Evolutionary conservation across 2,797 vertebrate genomes (phyloP).

Genomic region (Eulemur mongoz): DNA sequence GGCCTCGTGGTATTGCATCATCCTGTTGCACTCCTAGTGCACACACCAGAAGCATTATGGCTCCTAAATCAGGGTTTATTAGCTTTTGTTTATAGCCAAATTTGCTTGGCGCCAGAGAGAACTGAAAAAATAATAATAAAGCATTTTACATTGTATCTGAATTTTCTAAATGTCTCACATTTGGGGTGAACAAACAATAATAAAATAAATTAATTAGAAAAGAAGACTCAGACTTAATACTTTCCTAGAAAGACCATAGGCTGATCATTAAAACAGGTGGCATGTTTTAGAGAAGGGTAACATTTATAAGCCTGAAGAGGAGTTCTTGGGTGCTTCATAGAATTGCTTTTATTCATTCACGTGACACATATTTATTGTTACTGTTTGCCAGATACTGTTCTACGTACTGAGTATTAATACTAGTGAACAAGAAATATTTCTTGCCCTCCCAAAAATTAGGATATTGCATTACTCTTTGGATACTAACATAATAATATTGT

Average conservation of each 20-base stretch:
- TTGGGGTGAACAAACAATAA: slow-evolving; percentile 24
- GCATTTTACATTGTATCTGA: not conserved
- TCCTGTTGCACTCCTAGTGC: slow-evolving; percentile 53
- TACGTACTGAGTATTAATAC: not conserved
- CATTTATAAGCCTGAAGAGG: not conserved
- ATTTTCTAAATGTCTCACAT: slow-evolving; percentile 48
- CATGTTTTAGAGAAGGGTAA: not conserved
- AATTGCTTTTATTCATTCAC: not conserved
- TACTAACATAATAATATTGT: not conserved
- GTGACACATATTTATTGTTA: not conserved
- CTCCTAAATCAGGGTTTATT: slow-evolving; percentile 62
- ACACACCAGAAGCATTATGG: not conserved
- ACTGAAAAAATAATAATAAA: slow-evolving; percentile 68
- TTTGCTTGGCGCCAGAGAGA: slow-evolving; percentile 59
- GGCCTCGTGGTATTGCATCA: slow-evolving; percentile 53
- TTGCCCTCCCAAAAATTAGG: not conserved
- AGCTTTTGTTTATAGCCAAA: slow-evolving; percentile 62
- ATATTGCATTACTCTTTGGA: not conserved
- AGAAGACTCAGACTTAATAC: not conserved
- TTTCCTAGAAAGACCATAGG: slow-evolving; percentile 23
- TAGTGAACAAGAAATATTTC: not conserved
- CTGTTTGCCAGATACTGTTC: not conserved
- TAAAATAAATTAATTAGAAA: slow-evolving; percentile 63
- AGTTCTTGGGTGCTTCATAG: not conserved
- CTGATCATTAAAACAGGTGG: not conserved